Evolutionary conservation across 23 tunicate species (phyloP).

Genomic region (Styela clava): DNA sequence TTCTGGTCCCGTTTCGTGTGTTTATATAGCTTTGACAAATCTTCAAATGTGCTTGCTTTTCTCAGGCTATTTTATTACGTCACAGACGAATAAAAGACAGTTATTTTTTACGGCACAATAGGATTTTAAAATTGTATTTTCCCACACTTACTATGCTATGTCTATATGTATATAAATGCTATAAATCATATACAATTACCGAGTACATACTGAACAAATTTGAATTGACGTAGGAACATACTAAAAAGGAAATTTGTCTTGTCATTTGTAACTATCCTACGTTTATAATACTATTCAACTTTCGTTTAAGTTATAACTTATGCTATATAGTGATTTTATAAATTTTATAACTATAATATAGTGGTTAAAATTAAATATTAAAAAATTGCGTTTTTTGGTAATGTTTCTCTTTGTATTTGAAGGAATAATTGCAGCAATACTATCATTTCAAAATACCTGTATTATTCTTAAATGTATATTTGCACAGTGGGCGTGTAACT

Average conservation of each 20-base stretch:
- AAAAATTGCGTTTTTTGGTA: too few relatives aligned
- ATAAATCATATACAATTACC: not conserved
- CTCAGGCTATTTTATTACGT: slow-evolving; percentile 11
- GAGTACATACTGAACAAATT: not conserved
- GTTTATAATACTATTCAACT: too few relatives aligned
- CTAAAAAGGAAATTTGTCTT: not conserved
- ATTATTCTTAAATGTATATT: too few relatives aligned
- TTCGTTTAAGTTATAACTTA: too few relatives aligned
- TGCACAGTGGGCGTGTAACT: too few relatives aligned
- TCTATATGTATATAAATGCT: not conserved
- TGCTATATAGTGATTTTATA: too few relatives aligned
- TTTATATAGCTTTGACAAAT: not conserved
- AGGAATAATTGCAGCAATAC: too few relatives aligned
- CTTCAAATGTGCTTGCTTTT: slow-evolving; percentile 5
- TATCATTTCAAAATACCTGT: too few relatives aligned
- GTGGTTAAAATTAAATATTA: too few relatives aligned
- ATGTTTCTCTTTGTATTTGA: too few relatives aligned
- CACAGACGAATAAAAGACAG: slow-evolving; percentile 2
- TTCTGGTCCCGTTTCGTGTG: not conserved
- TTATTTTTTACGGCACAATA: not conserved
- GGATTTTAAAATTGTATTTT: not conserved
- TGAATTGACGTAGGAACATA: not conserved
- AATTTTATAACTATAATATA: too few relatives aligned
- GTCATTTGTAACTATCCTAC: too few relatives aligned
- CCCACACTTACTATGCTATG: not conserved